A percentile compares a stretch with the other conserved stretches of the same genome.
Conservation (phyloP, 1,140 invertebrate species). For the Cyrtorhinus lividipennis region DNA sequence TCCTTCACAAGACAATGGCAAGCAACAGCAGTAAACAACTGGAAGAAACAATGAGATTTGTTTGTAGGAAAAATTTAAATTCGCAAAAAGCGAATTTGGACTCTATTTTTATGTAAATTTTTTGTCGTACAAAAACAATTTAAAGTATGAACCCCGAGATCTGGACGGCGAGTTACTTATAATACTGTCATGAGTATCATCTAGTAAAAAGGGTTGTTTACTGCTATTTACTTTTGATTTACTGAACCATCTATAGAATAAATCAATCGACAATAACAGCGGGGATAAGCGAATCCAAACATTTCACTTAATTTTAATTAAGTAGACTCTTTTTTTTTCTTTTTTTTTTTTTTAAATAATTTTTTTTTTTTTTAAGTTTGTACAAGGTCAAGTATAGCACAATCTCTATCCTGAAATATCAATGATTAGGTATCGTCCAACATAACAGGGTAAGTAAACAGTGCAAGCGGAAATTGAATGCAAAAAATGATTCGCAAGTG, state of each 20-base stretch:
- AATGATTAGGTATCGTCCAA: background rate
- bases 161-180: background rate
- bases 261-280: too few species aligned
- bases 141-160: background rate
- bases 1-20: background rate
- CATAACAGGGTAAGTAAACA: background rate
- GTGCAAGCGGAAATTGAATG: constrained; percentile 7
- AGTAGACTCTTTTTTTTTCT: background rate
- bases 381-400: constrained; percentile 4
- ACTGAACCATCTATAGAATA: too few species aligned
- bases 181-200: constrained; percentile 5
- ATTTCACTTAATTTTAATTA: too few species aligned
- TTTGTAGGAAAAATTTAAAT: background rate
- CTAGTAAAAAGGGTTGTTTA: background rate
- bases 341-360: too few species aligned
- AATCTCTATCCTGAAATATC: constrained; percentile 4
- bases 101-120: background rate
- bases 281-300: too few species aligned
- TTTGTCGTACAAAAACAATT: background rate
- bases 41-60: background rate
- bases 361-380: too few species aligned
- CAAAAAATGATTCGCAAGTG: background rate
- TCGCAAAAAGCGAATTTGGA: background rate
- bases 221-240: too few species aligned
- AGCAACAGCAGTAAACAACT: background rate